A percentile compares a stretch with the other conserved stretches of the same genome.
phyloP scores from a whole-genome alignment of 2,888 invertebrate species.

The Ryuthela nishihirai region DNA sequence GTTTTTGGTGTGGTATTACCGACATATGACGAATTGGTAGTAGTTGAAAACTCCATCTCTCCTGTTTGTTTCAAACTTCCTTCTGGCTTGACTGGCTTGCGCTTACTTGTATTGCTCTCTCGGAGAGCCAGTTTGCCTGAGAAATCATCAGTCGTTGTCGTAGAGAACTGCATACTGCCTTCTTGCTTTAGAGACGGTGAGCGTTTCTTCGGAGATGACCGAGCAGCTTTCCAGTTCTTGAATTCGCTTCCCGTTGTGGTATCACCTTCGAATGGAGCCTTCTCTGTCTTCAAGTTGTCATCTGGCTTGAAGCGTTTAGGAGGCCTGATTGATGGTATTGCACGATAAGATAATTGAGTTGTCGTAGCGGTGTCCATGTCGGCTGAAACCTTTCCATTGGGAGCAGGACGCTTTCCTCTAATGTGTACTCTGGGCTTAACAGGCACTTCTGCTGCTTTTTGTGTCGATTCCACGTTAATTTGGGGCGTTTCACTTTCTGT shows the following conservation, averaged over 20 bases:
- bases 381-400: neutral
- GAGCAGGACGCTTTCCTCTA: no score
- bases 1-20: constrained; percentile 1
- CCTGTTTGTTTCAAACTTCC: constrained; percentile 34
- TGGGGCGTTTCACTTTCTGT: no score
- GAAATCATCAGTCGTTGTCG: constrained; percentile 31
- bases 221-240: constrained; percentile 16
- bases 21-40: constrained; percentile 6
- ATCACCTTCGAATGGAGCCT: constrained; percentile 21
- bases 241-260: constrained; percentile 18
- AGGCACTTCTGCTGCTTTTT: neutral
- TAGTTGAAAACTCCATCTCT: constrained; percentile 38
- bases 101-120: neutral
- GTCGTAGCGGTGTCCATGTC: neutral
- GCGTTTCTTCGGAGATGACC: constrained; percentile 24
- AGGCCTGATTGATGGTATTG: neutral
- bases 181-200: constrained; percentile 34
- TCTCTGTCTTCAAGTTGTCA: constrained; percentile 21
- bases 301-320: constrained; percentile 12
- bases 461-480: neutral
- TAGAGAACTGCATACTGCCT: constrained; percentile 38
- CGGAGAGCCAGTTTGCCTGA: neutral
- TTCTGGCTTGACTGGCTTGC: no score
- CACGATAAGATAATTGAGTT: neutral
- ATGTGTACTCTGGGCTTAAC: no score